Conservation (phyloP, 2,797 vertebrate genomes). For the Euthynnus affinis region DNA sequence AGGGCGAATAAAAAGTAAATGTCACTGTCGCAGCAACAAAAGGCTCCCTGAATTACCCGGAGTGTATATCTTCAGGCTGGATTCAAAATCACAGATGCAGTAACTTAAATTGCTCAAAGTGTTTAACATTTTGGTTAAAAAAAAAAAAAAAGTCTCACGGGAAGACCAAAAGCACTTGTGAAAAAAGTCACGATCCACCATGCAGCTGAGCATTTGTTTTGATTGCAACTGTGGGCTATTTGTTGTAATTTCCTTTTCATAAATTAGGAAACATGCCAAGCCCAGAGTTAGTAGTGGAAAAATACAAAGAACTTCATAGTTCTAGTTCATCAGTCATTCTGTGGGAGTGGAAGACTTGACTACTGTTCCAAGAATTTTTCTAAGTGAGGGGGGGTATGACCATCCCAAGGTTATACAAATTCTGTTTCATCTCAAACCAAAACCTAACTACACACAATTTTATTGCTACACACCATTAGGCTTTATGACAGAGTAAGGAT, state of each 20-base stretch:
- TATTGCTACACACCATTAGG: constrained; percentile 58
- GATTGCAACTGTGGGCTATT: constrained; percentile 25
- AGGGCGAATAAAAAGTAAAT: constrained; percentile 39
- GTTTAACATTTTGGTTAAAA: constrained; percentile 18
- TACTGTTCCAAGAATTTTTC: constrained; percentile 61
- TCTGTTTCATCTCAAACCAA: constrained; percentile 68
- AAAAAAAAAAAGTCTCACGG: not conserved
- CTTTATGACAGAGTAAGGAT: constrained; percentile 59
- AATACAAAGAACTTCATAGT: constrained; percentile 15
- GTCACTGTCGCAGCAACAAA: constrained; percentile 35
- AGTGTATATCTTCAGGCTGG: constrained; percentile 22
- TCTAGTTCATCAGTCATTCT: constrained; percentile 42
- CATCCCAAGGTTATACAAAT: constrained; percentile 66
- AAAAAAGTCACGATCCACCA: constrained; percentile 26
- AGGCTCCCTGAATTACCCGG: constrained; percentile 8
- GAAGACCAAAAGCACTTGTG: constrained; percentile 11
- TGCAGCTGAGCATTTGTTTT: constrained; percentile 33
- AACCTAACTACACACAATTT: constrained; percentile 52
- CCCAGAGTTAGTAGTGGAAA: constrained; percentile 35
- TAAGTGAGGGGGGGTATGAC: constrained; percentile 20
- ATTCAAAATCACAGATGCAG: constrained; percentile 15
- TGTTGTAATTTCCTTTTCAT: constrained; percentile 17
- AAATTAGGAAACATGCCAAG: constrained; percentile 43
- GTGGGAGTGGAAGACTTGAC: constrained; percentile 53
- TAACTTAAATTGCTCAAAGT: constrained; percentile 4